Base-by-base conservation (phyloP, 1,140 invertebrate genomes). In the Drosophila azteca region DNA sequence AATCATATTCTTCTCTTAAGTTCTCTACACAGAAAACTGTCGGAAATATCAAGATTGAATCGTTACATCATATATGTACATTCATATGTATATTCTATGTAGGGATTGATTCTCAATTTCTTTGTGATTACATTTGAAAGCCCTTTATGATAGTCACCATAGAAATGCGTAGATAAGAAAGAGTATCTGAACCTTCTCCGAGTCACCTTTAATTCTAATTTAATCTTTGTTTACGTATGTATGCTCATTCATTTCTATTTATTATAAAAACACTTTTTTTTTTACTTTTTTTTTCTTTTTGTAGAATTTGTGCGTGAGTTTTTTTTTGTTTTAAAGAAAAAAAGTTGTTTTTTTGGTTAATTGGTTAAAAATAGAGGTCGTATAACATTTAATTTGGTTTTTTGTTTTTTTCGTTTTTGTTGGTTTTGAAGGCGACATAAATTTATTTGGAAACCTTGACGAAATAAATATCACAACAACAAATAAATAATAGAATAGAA, bases 351-450 rank as follows among this genome's bases (percentile, higher is more conserved):
- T 39, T 29, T 41, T 46, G 53, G 60, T 73, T 65, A 74, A 74
- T 74, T 73, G 72, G 61, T 75, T 59, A 67, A 75, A 74, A 74
- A 74, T 74, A 73, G 71, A 51, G 44, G 67, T 51, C 53, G 69
- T 45, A 51, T 64, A 44, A 44, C 5, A 45, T 39, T 72, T 63
- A 53, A 46, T 53, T 70, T 20, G 17, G 17, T 70, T 69, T 71
- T 31, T 58, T 58, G 5, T 26, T 44, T 44, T 13, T n/a, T 20
- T 20, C 17, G 13, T 54, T 44, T 35, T 53, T 73, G 59, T 73
- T 49, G 44, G 51, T 73, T 73, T 73, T 35, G 69, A 73, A 51
- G 59, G 70, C 70, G 58, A 63, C 50, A 73, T 55, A 73, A 73
- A 73, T 54, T 64, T 58, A 71, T 71, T 55, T 68, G 22, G 43